Evolutionary conservation across 2,888 invertebrate genomes (phyloP).

Genomic region (Eilema griseolum): DNA sequence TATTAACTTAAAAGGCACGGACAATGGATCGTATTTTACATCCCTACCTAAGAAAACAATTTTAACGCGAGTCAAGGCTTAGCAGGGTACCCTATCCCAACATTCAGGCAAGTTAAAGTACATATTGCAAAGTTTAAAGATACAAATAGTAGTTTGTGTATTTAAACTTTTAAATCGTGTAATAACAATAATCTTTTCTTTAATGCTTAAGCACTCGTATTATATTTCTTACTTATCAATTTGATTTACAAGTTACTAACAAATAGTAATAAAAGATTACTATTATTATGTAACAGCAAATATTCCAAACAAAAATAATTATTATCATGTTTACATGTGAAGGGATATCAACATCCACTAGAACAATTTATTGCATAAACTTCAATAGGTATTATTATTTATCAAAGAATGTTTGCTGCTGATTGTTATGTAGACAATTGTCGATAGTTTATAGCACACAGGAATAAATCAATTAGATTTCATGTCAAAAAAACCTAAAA

Average conservation of each 20-base stretch:
- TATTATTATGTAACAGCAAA: slow-evolving; percentile 43
- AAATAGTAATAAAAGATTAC: slow-evolving; percentile 39
- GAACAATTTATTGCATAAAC: neutral
- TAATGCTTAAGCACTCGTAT: too few species aligned
- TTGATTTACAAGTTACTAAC: neutral
- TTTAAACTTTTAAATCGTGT: slow-evolving; percentile 51
- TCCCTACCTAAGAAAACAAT: slow-evolving; percentile 59
- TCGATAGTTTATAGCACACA: slow-evolving; percentile 20
- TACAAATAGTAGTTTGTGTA: slow-evolving; percentile 68
- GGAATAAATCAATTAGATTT: neutral
- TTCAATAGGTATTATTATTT: neutral
- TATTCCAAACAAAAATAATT: neutral
- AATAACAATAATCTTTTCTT: slow-evolving; percentile 48
- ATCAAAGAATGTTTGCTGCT: slow-evolving; percentile 29
- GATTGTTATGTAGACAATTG: neutral
- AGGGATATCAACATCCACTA: neutral
- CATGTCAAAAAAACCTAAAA: neutral
- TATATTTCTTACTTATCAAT: neutral
- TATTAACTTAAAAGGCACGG: slow-evolving; percentile 35
- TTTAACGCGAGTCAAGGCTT: slow-evolving; percentile 80
- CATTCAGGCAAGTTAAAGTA: slow-evolving; percentile 94
- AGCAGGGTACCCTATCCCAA: slow-evolving; percentile 99
- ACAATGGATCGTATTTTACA: slow-evolving; percentile 51
- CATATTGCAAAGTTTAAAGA: slow-evolving; percentile 61
- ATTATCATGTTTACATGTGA: neutral